Evolutionary conservation across 1,140 invertebrate species (phyloP).

Genomic region (Andricus grossulariae): DNA sequence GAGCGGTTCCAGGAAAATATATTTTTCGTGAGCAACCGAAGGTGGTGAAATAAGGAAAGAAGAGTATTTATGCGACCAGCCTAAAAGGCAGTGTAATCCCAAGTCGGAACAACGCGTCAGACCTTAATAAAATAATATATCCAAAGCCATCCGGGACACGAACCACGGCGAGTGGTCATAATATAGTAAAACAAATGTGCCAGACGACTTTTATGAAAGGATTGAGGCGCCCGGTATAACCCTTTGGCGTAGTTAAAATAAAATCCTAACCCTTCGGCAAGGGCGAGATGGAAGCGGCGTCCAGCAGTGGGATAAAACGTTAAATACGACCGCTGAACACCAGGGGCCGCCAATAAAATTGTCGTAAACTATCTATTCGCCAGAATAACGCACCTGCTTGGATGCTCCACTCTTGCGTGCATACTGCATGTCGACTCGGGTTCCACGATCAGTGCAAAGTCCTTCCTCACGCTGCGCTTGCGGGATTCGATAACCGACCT

Average conservation of each 20-base stretch:
- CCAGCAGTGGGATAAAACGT: conserved; percentile 70
- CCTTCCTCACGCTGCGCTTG: neutral
- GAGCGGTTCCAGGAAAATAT: conserved; percentile 1
- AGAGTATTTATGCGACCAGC: conserved; percentile 45
- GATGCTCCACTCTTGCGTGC: conserved; percentile 24
- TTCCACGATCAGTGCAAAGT: conserved; percentile 10
- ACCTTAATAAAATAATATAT: conserved; percentile 69
- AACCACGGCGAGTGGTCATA: conserved; percentile 57
- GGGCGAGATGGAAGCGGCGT: conserved; percentile 55
- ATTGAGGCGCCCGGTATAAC: conserved; percentile 54
- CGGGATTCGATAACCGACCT: conserved; percentile 9
- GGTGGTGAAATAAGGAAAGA: conserved; percentile 33
- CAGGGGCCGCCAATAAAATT: conserved; percentile 66
- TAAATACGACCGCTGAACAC: conserved; percentile 66
- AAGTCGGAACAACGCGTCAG: conserved; percentile 47
- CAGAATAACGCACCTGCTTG: conserved; percentile 65
- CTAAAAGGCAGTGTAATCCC: conserved; percentile 46
- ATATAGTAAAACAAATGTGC: conserved; percentile 69
- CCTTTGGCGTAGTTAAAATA: conserved; percentile 56
- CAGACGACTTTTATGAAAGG: conserved; percentile 72
- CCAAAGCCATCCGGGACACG: conserved; percentile 48
- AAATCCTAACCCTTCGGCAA: conserved; percentile 59
- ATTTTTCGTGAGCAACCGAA: neutral
- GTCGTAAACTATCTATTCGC: conserved; percentile 64
- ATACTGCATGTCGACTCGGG: neutral